Base-by-base conservation (phyloP, 2,888 invertebrate genomes). In the Gymnoscelis rufifasciata region DNA sequence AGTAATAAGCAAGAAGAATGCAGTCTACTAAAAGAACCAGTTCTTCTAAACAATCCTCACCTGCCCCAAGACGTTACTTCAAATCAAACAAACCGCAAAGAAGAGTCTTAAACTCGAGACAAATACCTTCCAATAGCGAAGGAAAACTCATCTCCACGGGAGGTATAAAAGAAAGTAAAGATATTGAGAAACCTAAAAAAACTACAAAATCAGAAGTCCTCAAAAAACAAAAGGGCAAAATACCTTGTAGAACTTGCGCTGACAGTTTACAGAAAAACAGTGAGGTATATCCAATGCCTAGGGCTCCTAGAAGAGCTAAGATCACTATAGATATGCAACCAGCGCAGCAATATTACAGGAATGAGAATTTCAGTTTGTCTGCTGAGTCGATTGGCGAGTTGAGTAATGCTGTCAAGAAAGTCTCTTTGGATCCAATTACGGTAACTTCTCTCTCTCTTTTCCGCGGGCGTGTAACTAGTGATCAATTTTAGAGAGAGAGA, bases 321-420 rank as follows among this genome's bases (percentile, higher is more conserved):
- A 29, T 54, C 1, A 51, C 41, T 31, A 39, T 10, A 3, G 26
- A 42, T 1, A 60, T 47, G 19, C 59, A 52, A 41, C 45, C 54
- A 0, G 43, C 86, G 0, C 66, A 78, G 29, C 78, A 87, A 37
- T 76, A 76, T 54, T 87, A 79, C 43, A 81, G 64, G 56, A 88
- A 88, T 33, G 77, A 84, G 51, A 79, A 81, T 28, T 88, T 79
- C 29, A 30, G 53, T 7, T 49, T 43, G 24, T 69, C 74, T 0
- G 61, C 74, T 0, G 74, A 76, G 38, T 82, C 83, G 1, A 31
- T 74, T 0, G 62, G 69, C 31, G 66, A 64, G 0, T 47, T 58
- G 0, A 61, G 60, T 30, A 60, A 51, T 15, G 54, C 48, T 12
- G 50, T 58, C 2, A 76, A 61, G 45, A 77, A 70, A 43, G 43